Percentiles rank a stretch among this genome's conserved stretches.
Conservation (phyloP, 1,140 invertebrate species). For the Tribolium madens region DNA sequence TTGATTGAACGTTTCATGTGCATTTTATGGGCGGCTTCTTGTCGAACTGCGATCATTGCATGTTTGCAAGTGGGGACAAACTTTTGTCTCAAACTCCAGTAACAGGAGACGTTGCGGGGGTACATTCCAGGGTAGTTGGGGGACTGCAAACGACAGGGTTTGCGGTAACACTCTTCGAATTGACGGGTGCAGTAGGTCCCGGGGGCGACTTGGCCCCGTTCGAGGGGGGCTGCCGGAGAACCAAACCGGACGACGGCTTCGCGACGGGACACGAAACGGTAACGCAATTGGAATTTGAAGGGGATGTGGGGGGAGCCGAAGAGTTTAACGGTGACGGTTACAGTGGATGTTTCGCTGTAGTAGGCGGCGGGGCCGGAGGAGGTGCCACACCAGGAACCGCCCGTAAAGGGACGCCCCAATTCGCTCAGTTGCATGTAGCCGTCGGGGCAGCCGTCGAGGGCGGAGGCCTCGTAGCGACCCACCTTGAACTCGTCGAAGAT, state of each 20-base stretch:
- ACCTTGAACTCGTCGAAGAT: constrained; percentile 87
- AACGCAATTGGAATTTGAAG: constrained; percentile 82
- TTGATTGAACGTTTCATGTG: constrained; percentile 76
- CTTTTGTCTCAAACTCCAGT: constrained; percentile 84
- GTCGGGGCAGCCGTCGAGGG: constrained; percentile 79
- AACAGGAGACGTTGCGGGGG: constrained; percentile 87
- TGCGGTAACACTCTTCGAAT: constrained; percentile 88
- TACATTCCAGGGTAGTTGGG: constrained; percentile 95
- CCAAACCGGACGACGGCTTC: constrained; percentile 85
- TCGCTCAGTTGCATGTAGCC: constrained; percentile 88
- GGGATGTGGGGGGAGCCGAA: constrained; percentile 74
- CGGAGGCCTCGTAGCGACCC: constrained; percentile 77
- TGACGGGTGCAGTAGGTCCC: constrained; percentile 89
- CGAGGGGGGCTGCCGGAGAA: constrained; percentile 76
- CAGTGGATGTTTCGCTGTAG: constrained; percentile 86
- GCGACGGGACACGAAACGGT: constrained; percentile 79
- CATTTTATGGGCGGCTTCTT: constrained; percentile 79
- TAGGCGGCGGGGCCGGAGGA: constrained; percentile 82
- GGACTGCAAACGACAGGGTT: constrained; percentile 82
- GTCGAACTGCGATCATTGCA: constrained; percentile 86
- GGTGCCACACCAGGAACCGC: constrained; percentile 86
- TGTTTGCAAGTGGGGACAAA: constrained; percentile 88
- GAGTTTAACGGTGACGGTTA: constrained; percentile 82
- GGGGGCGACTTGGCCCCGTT: constrained; percentile 83
- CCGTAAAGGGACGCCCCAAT: constrained; percentile 83